Evolutionary conservation across 1,140 invertebrate species (phyloP).

Genomic region (Vanessa tameamea): DNA sequence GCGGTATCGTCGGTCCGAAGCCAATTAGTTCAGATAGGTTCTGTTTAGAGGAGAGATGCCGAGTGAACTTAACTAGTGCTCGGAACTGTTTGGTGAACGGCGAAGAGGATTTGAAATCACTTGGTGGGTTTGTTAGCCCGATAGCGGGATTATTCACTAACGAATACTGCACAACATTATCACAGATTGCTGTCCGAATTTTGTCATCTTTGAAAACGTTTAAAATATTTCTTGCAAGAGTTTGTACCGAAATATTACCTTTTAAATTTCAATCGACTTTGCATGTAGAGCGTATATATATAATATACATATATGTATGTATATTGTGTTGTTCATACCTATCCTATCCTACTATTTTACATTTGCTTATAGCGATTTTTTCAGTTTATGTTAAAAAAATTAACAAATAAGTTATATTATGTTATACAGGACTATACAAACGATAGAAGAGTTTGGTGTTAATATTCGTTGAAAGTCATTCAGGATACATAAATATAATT

Average conservation of each 20-base stretch:
- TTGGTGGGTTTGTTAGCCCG: slow-evolving; percentile 36
- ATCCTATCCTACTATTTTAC: no score
- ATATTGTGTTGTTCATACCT: no score
- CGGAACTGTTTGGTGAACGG: slow-evolving; percentile 34
- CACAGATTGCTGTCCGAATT: slow-evolving; percentile 20
- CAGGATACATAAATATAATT: background rate
- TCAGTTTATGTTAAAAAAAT: no score
- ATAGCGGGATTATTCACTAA: slow-evolving; percentile 33
- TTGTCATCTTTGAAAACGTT: slow-evolving; percentile 7
- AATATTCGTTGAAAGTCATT: no score
- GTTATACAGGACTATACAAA: no score
- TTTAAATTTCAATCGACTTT: no score
- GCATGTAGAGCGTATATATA: no score
- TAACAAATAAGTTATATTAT: no score
- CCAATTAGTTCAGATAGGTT: slow-evolving; percentile 55
- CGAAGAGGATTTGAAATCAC: slow-evolving; percentile 37
- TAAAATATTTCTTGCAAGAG: background rate
- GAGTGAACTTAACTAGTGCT: slow-evolving; percentile 48
- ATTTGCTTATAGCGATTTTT: no score
- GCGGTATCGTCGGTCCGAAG: slow-evolving; percentile 46
- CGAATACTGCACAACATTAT: slow-evolving; percentile 25
- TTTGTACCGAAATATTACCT: no score
- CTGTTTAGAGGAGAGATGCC: slow-evolving; percentile 43
- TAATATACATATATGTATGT: no score
- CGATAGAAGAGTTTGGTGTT: no score